Evolutionary conservation across 2,888 invertebrate genomes (phyloP), one percentile per base, ranked within the genome.

Genomic region (Plutella xylostella): DNA sequence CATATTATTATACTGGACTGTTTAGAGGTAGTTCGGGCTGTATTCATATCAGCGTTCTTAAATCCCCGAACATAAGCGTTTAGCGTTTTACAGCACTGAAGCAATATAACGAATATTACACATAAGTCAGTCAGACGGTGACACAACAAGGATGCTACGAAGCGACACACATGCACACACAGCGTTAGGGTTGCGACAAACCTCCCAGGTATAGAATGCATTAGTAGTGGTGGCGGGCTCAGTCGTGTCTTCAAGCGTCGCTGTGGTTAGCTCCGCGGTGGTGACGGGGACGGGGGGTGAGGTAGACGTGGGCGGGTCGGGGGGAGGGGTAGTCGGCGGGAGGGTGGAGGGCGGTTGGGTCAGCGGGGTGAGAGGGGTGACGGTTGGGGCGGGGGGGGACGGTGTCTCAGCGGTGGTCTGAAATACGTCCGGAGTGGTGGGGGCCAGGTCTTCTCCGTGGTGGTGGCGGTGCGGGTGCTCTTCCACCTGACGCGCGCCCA

Each of bases 341-440:
- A 46, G 40, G 31, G 42, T 40, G 25, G 28, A 34, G 17, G 30
- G 34, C 39, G 38, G 42, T 42, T 39, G 50, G 38, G 39, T n/a
- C n/a, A n/a, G n/a, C n/a, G 48, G 49, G 48, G 42, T 40, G 42
- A 40, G 52, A 45, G 46, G 54, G 42, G 42, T 33, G 43, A 46
- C 35, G 20, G 51, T 53, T 46, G 53, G 51, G 42, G 58, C 50
- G 54, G 58, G 46, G 50, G 55, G 56, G 57, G 57, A 55, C 59
- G 69, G n/a, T n/a, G n/a, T 57, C 53, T 67, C 56, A 56, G 62
- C 64, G 61, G 62, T 65, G 57, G 73, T 72, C 77, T 77, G 76
- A 78, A 78, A 78, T 69, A 74, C 74, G 73, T 77, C 71, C 70
- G 71, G 67, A 68, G 72, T 68, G 67, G 72, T 72, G 68, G 77